phyloP scores from a whole-genome alignment of 2,113 vertebrate genomes.

The Equus przewalskii region DNA sequence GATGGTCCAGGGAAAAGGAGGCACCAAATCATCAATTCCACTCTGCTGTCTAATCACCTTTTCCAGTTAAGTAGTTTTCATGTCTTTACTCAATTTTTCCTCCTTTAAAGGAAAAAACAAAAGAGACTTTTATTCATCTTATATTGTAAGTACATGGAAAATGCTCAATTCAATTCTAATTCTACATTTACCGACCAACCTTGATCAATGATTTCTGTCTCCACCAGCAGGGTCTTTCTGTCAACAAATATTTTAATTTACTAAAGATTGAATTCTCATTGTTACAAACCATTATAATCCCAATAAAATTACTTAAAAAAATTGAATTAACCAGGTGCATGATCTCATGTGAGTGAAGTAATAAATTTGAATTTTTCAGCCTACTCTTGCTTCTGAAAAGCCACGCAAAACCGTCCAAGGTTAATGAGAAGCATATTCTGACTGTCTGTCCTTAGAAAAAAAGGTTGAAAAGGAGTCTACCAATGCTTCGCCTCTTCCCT shows the following conservation, averaged over 20 bases:
- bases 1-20: background rate
- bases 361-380: background rate
- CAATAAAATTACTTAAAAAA: background rate
- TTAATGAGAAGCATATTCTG: background rate
- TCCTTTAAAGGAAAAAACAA: background rate
- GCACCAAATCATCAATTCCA: background rate
- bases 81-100: background rate
- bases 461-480: background rate
- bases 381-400: background rate
- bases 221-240: background rate
- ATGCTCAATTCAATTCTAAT: background rate
- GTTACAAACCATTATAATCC: too few relatives aligned
- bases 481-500: background rate
- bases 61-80: background rate
- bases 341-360: background rate
- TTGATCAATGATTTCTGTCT: slow-evolving; percentile 4
- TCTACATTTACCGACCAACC: background rate
- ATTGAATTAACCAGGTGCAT: background rate
- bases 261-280: background rate
- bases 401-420: background rate
- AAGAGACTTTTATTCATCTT: background rate
- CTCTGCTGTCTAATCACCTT: background rate
- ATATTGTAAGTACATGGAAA: background rate
- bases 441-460: background rate
- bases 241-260: slow-evolving; percentile 58